A percentile compares a stretch with the other conserved stretches of the same genome.
phyloP scores from a whole-genome alignment of 2,113 vertebrate genomes.

The Orycteropus afer region DNA sequence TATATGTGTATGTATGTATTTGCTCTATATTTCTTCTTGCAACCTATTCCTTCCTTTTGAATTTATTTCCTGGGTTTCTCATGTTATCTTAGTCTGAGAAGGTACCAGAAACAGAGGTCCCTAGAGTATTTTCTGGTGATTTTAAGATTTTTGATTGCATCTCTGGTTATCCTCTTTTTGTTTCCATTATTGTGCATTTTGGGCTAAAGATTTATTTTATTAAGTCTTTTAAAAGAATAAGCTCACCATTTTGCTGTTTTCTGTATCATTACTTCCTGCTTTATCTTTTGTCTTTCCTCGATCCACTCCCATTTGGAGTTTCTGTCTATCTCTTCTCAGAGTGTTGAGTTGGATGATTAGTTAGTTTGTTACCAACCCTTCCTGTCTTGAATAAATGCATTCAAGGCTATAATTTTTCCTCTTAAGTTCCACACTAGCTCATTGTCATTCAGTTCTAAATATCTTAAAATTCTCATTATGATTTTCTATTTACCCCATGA shows the following conservation, averaged over 20 bases:
- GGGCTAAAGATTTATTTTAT: constrained; percentile 25
- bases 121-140: background rate
- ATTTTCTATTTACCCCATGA: background rate
- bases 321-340: background rate
- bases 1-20: too few relatives aligned
- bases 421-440: constrained; percentile 43
- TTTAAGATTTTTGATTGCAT: background rate
- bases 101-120: background rate
- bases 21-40: background rate
- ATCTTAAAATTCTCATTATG: constrained; percentile 40
- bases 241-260: background rate
- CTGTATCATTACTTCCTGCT: background rate
- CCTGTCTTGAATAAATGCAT: constrained; percentile 40
- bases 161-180: background rate
- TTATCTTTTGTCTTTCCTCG: background rate
- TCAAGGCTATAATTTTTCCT: constrained; percentile 40
- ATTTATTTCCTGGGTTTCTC: background rate
- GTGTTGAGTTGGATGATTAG: background rate
- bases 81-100: background rate
- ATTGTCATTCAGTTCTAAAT: constrained; percentile 51
- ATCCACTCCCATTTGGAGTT: background rate
- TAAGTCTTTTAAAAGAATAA: constrained; percentile 9
- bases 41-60: background rate
- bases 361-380: constrained; percentile 41
- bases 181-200: background rate